Percentiles rank a stretch among this genome's conserved stretches.
These are phyloP conservation scores for Morpho achilles DNA, from an alignment of 2,888 invertebrate genomes.

Conservation along the genomic window DNA sequence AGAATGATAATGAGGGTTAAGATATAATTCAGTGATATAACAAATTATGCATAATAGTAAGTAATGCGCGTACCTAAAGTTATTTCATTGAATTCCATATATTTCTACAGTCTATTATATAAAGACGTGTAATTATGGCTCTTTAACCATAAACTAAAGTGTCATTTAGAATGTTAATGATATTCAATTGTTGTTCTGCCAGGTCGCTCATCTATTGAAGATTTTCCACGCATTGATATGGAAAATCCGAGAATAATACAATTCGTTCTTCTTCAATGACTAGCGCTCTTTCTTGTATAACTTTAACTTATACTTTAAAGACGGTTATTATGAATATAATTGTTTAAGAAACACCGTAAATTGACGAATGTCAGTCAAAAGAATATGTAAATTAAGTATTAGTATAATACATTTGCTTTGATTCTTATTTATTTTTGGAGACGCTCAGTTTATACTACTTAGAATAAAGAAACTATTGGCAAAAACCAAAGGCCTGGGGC, in stretches of 20 bases:
- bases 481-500: too few relatives aligned
- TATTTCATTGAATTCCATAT: slow-evolving; percentile 1
- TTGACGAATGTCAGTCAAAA: too few relatives aligned
- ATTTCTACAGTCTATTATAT: slow-evolving; percentile 5
- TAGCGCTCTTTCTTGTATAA: slow-evolving; percentile 1
- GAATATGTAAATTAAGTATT: too few relatives aligned
- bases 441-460: too few relatives aligned
- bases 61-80: slow-evolving; percentile 1
- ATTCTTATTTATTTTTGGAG: too few relatives aligned
- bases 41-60: neutral
- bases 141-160: slow-evolving; percentile 6
- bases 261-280: slow-evolving; percentile 14
- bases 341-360: neutral
- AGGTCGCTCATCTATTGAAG: slow-evolving; percentile 8
- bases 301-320: neutral
- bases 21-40: neutral
- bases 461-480: too few relatives aligned
- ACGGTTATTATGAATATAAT: neutral
- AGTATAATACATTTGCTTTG: too few relatives aligned
- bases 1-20: too few relatives aligned
- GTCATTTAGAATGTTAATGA: slow-evolving; percentile 8
- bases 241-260: slow-evolving; percentile 22
- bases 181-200: slow-evolving; percentile 13
- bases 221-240: slow-evolving; percentile 18
- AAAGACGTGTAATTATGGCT: slow-evolving; percentile 11